Conservation (phyloP, 2,113 vertebrate genomes). For the Macheiramphus alcinus region DNA sequence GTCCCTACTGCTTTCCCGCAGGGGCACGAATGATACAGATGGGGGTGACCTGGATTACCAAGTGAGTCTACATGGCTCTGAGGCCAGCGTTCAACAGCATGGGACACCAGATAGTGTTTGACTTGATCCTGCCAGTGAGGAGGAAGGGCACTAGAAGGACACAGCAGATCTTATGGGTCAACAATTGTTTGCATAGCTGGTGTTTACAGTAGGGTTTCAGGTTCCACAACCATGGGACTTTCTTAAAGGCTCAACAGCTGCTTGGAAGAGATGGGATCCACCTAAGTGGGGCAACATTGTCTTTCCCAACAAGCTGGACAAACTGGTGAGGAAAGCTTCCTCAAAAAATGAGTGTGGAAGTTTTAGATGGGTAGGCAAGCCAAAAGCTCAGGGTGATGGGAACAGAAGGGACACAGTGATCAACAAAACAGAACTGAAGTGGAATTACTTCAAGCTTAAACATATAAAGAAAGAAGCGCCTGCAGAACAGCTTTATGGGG, state of each 20-base stretch:
- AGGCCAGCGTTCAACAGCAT: too few relatives aligned
- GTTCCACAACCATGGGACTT: neutral
- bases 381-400: neutral
- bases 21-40: accelerated
- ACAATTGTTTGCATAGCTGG: neutral
- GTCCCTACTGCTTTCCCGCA: neutral
- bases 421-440: neutral
- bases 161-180: neutral
- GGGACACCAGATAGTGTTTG: neutral
- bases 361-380: neutral
- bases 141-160: neutral
- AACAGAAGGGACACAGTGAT: neutral
- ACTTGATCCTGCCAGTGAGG: neutral
- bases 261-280: neutral
- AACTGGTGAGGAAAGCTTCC: neutral
- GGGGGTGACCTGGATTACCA: neutral
- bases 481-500: neutral
- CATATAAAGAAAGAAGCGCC: neutral
- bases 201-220: neutral
- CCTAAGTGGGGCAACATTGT: neutral
- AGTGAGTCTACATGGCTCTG: neutral
- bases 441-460: neutral
- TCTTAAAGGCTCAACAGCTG: neutral
- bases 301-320: neutral
- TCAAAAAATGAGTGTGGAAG: neutral